These are phyloP conservation scores for Acleris laterana DNA, from an alignment of 2,888 invertebrate genomes.

Conservation along the genomic window DNA sequence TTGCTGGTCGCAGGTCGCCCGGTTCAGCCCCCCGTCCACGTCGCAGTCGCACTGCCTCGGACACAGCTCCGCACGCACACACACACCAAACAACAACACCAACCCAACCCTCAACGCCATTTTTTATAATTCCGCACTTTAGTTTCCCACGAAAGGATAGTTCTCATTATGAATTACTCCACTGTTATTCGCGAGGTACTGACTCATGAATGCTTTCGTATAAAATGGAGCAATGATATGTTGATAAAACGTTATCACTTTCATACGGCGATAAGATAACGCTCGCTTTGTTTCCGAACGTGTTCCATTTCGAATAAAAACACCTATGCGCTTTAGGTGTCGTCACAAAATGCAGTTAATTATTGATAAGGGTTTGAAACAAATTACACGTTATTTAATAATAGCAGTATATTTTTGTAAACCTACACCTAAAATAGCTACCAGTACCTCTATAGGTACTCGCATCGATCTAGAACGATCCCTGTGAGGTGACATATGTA, in stretches of 20 bases:
- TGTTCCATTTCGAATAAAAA: conserved; percentile 21
- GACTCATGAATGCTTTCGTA: conserved; percentile 52
- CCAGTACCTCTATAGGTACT: neutral
- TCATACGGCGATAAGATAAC: conserved; percentile 62
- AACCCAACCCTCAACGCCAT: conserved; percentile 60
- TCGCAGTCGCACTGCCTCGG: conserved; percentile 84
- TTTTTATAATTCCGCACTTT: conserved; percentile 48
- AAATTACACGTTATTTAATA: conserved; percentile 14
- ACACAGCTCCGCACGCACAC: conserved; percentile 62
- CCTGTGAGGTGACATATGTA: no score
- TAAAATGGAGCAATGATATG: conserved; percentile 66
- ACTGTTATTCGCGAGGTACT: conserved; percentile 48
- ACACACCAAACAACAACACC: conserved; percentile 45
- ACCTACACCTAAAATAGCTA: neutral
- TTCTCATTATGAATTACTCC: conserved; percentile 61
- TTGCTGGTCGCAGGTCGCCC: conserved; percentile 82
- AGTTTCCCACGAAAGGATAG: conserved; percentile 40
- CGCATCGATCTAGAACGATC: neutral
- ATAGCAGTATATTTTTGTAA: conserved; percentile 23
- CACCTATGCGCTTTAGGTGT: conserved; percentile 1
- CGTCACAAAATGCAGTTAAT: conserved; percentile 1
- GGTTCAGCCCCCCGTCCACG: conserved; percentile 73
- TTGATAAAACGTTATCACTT: conserved; percentile 68
- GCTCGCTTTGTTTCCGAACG: conserved; percentile 42
- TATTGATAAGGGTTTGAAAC: conserved; percentile 15